phyloP scores from a whole-genome alignment of 2,888 invertebrate genomes.

The Phasia obesa region DNA sequence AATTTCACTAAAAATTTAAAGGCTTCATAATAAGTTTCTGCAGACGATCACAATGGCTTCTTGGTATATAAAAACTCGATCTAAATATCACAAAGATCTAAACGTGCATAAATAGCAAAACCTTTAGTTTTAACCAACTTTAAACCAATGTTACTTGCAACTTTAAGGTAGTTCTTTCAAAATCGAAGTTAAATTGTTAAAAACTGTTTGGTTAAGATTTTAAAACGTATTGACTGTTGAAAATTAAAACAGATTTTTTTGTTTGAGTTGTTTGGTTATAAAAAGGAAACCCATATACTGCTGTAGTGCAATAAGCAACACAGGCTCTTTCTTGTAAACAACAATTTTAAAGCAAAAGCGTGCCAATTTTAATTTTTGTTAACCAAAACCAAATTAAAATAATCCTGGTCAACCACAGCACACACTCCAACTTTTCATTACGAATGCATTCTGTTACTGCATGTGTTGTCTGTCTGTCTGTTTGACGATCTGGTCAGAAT shows the following conservation, averaged over 20 bases:
- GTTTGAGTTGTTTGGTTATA: background rate
- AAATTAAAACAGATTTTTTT: slow-evolving; percentile 2
- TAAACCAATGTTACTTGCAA: background rate
- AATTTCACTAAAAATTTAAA: too few species aligned
- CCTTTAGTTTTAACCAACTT: background rate
- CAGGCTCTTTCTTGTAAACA: slow-evolving; percentile 1
- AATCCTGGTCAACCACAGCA: slow-evolving; percentile 51
- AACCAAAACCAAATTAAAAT: slow-evolving; percentile 43
- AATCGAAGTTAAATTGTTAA: slow-evolving; percentile 26
- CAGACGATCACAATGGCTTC: too few species aligned
- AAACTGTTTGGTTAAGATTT: slow-evolving; percentile 25
- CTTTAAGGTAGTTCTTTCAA: background rate
- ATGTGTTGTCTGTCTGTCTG: slow-evolving; percentile 14
- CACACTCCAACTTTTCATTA: slow-evolving; percentile 64
- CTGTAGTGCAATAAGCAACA: slow-evolving; percentile 2
- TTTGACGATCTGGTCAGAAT: slow-evolving; percentile 32
- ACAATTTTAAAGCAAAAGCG: slow-evolving; percentile 64
- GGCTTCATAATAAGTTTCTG: too few species aligned
- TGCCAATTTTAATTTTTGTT: slow-evolving; percentile 61
- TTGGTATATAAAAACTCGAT: too few species aligned
- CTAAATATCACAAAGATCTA: too few species aligned
- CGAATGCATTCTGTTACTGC: slow-evolving; percentile 21
- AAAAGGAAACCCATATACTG: background rate
- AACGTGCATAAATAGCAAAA: too few species aligned
- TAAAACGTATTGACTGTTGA: slow-evolving; percentile 20